Conservation (phyloP, 1,140 invertebrate genomes). For the Holcopasites calliopsidis region DNA sequence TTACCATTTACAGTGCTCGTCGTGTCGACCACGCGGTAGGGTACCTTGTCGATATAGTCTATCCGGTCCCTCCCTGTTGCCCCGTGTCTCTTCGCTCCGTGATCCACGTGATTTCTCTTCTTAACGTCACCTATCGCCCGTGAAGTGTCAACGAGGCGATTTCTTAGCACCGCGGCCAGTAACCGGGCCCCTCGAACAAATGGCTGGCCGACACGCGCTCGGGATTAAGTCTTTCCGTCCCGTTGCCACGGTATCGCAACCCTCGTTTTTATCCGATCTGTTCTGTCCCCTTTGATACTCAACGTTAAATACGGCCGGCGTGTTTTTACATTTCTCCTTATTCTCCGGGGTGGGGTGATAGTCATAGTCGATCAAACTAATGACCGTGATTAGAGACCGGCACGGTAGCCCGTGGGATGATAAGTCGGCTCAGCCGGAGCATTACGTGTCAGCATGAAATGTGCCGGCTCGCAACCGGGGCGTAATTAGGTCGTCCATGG, state of each 20-base stretch:
- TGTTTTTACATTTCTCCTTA: not conserved
- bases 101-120: slow-evolving; percentile 65
- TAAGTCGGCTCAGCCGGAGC: slow-evolving; percentile 22
- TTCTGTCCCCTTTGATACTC: too few relatives aligned
- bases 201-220: slow-evolving; percentile 52
- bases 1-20: slow-evolving; percentile 67
- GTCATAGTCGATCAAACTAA: slow-evolving; percentile 20
- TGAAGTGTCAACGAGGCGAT: slow-evolving; percentile 54
- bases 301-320: too few relatives aligned
- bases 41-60: slow-evolving; percentile 63
- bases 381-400: slow-evolving; percentile 1
- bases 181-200: slow-evolving; percentile 38
- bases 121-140: slow-evolving; percentile 46
- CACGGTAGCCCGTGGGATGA: slow-evolving; percentile 5
- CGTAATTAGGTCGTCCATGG: slow-evolving; percentile 56
- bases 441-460: slow-evolving; percentile 42
- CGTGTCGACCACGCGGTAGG: slow-evolving; percentile 63
- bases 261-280: not conserved
- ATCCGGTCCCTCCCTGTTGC: slow-evolving; percentile 42
- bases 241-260: too few relatives aligned
- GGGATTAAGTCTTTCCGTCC: slow-evolving; percentile 38
- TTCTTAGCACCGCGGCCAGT: slow-evolving; percentile 47
- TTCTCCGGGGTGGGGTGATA: too few relatives aligned
- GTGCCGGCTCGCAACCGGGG: slow-evolving; percentile 35
- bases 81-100: slow-evolving; percentile 36